Conservation (phyloP, 2,113 vertebrate species). For the Xiphophorus hellerii region DNA sequence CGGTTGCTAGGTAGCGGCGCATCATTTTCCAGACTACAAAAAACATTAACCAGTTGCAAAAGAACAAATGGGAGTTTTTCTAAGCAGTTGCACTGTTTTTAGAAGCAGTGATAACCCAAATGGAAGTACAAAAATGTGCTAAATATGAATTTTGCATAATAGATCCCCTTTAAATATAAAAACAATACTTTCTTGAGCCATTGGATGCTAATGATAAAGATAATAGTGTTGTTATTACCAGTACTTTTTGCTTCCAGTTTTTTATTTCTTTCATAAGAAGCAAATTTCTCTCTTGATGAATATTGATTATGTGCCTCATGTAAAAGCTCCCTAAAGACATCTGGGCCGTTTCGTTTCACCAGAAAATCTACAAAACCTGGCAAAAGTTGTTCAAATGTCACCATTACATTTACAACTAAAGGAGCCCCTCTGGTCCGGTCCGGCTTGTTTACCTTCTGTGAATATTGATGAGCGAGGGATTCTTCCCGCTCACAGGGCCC, state of each 20-base stretch:
- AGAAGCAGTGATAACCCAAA: no score
- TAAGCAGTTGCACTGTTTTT: no score
- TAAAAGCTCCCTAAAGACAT: no score
- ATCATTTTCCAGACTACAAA: no score
- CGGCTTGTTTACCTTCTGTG: constrained; percentile 20
- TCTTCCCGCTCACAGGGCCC: constrained; percentile 19
- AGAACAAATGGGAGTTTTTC: no score
- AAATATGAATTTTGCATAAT: no score
- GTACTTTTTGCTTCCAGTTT: neutral
- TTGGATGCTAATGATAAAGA: neutral
- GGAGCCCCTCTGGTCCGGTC: neutral
- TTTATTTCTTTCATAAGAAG: neutral
- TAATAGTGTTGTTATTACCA: neutral
- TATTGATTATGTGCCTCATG: no score
- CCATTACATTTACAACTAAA: constrained; percentile 6
- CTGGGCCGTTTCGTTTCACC: no score
- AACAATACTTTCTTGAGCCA: neutral
- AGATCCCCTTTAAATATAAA: neutral
- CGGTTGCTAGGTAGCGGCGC: no score
- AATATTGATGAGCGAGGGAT: neutral
- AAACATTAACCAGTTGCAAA: no score
- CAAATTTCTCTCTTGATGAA: no score
- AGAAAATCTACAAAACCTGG: neutral
- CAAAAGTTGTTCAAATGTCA: neutral
- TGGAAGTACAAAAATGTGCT: no score